Evolutionary conservation across 2,113 vertebrate genomes (phyloP).

Genomic region (Urocynchramus pylzowi): DNA sequence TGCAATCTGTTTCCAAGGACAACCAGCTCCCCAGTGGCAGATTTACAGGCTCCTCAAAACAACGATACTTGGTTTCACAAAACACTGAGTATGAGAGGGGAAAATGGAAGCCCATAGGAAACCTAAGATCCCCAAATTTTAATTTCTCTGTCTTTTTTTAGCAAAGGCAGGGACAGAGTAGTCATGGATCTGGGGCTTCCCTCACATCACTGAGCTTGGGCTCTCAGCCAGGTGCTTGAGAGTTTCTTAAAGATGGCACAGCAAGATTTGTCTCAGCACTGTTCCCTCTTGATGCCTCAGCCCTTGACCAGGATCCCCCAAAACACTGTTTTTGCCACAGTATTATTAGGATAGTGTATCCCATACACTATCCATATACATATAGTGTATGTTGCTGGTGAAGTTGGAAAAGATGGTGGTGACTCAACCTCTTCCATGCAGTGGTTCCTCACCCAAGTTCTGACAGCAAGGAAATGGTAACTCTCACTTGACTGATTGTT

Average conservation of each 20-base stretch:
- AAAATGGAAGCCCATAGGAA: background rate
- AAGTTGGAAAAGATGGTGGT: background rate
- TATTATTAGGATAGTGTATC: background rate
- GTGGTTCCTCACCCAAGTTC: background rate
- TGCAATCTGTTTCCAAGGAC: constrained; percentile 9
- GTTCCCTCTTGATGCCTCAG: background rate
- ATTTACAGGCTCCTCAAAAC: background rate
- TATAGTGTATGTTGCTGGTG: accelerated
- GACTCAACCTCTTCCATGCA: background rate
- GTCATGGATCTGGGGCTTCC: background rate
- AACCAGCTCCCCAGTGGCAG: background rate
- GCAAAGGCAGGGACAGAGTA: background rate
- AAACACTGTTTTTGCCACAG: background rate
- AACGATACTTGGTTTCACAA: background rate
- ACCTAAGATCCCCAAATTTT: background rate
- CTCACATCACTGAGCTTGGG: background rate
- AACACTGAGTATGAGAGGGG: background rate
- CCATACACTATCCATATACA: too few relatives aligned
- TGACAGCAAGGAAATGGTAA: background rate
- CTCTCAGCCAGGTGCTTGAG: background rate
- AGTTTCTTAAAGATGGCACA: background rate
- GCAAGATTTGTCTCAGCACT: background rate
- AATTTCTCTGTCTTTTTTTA: background rate
- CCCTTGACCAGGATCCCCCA: background rate
- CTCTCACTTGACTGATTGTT: background rate